A percentile compares a stretch with the other conserved stretches of the same genome.
phyloP scores from a whole-genome alignment of 2,113 vertebrate genomes.

The Ophiodon elongatus region DNA sequence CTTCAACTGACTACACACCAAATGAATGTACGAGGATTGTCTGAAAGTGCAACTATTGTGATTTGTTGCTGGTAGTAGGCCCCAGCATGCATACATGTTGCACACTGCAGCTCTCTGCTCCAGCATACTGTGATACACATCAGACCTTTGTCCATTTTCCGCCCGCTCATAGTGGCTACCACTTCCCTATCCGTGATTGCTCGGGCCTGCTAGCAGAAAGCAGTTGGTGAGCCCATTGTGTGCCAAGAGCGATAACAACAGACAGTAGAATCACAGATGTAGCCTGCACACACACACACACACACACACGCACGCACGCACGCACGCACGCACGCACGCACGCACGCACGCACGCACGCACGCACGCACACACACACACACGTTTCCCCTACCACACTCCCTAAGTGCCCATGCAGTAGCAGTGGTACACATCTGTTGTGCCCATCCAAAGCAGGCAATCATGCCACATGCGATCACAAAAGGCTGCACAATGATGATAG shows the following conservation, averaged over 20 bases:
- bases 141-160: constrained; percentile 66
- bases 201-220: constrained; percentile 51
- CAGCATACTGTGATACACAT: constrained; percentile 61
- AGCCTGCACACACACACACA: constrained; percentile 8
- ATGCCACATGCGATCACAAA: constrained; percentile 60
- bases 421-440: constrained; percentile 61
- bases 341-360: constrained; percentile 24
- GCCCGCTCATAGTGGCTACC: constrained; percentile 28
- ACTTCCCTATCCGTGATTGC: constrained; percentile 61
- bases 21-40: constrained; percentile 5
- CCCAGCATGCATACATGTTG: constrained; percentile 16
- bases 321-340: not conserved
- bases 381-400: constrained; percentile 23
- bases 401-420: constrained; percentile 53
- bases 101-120: constrained; percentile 41
- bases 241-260: constrained; percentile 67
- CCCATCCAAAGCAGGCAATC: constrained; percentile 62
- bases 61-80: constrained; percentile 34
- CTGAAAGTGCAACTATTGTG: constrained; percentile 30
- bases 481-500: constrained; percentile 68
- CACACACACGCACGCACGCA: constrained; percentile 21
- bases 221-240: constrained; percentile 68
- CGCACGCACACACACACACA: not conserved
- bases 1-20: constrained; percentile 25
- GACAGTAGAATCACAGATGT: constrained; percentile 61